Base-by-base conservation (phyloP, 1,140 invertebrate species). In the Diorhabda carinulata region DNA sequence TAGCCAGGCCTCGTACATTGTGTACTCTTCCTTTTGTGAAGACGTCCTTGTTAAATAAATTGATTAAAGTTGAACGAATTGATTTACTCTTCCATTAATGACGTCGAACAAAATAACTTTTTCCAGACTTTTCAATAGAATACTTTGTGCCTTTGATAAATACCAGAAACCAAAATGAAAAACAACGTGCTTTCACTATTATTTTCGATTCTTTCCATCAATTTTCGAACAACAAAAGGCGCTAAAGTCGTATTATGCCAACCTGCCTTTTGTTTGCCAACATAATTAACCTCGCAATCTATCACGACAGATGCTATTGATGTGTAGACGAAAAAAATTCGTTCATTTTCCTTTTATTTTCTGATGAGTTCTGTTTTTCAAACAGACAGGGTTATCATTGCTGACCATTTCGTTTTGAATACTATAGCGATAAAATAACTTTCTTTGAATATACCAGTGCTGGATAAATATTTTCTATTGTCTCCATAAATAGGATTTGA, bases 181-280 rank as follows among this genome's bases (percentile, higher is more conserved):
- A 52, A 52, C 47, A 52, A 52, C 47, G 6, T 52, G 6, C 47
- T 52, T 52, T 52, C 47, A 2, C 47, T 52, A 52, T 52, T 52
- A 52, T 52, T 52, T 52, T 52, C 47, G 47, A 52, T 52, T 52
- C 47, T 52, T 8, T 52, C n/a, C 47, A 52, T 52, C 47, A 52
- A 52, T 52, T 52, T n/a, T n/a, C n/a, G 47, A 8, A 2, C 6
- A n/a, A 52, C 47, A 52, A 52, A 52, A 52, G 47, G 47, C 47
- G 47, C n/a, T 8, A 52, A 52, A 52, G 47, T 52, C 47, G 47
- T 52, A 52, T 52, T 52, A 8, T 52, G 47, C 47, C 6, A 52
- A 2, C 47, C 47, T 52, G 47, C 47, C 47, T 52, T 52, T 52
- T 52, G 47, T 52, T 52, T 52, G 47, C 47, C 47, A 52, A 52